Evolutionary conservation across 2,113 vertebrate genomes (phyloP), one percentile per base, ranked within the genome.

Genomic region (Opisthocomus hoazin): DNA sequence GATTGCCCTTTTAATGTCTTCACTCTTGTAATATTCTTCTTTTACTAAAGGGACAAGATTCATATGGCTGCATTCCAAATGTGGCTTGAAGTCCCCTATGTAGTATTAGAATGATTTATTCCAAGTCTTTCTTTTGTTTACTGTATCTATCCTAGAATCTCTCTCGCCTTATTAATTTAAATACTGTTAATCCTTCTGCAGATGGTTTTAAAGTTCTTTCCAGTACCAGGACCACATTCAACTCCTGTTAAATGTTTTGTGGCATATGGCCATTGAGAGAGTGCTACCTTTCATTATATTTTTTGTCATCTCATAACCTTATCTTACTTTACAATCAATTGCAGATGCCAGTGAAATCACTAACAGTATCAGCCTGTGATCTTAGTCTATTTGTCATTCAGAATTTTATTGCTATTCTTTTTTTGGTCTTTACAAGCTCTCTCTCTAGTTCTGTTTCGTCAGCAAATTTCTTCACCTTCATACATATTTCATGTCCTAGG

Each of bases 401-500:
- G 91, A 92, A 92, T 94, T 97, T 96, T 97, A 96, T 95, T 92
- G 93, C 95, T 21, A 12, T 94, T 78, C 76, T 94, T 64, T 71
- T 92, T 96, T 94, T 90, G 76, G 76, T 94, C 96, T 96, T 95
- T 95, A 84, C 79, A 95, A 78, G 93, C 94, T 91, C 85, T 86
- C 90, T 95, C 71, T 74, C 76, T 69, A 68, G 61, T 94, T 97
- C 96, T 96, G 91, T 96, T 97, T 95, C 95, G 84, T 97, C 97
- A 97, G 97, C 97, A 96, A 93, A 96, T 97, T 97, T 96, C 93
- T 93, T 96, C 83, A 84, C 82, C 88, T 96, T 95, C 91, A 97
- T 97, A 92, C 94, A 96, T 97, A 96, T 97, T 97, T 97, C 95
- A 96, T 97, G 81, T 89, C 75, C 56, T 93, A 91, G 93, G 95